These are phyloP conservation scores for Spermophilus dauricus DNA, from an alignment of 2,113 vertebrate genomes.

Conservation along the genomic window DNA sequence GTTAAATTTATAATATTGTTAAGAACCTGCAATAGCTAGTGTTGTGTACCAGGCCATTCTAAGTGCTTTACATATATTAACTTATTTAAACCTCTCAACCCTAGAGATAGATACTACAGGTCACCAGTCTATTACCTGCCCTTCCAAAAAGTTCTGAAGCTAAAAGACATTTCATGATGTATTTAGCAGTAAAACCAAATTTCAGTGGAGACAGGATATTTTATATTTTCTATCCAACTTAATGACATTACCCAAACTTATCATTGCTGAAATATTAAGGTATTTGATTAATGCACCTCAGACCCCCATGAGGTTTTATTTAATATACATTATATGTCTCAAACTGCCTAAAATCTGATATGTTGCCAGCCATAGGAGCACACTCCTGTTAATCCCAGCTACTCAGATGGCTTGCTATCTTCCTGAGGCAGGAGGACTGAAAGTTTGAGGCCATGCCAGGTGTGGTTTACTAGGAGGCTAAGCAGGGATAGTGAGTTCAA, in stretches of 20 bases:
- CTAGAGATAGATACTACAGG: neutral
- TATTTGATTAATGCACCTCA: neutral
- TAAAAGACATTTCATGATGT: conserved; percentile 4
- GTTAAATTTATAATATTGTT: neutral
- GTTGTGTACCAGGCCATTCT: neutral
- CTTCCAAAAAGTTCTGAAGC: conserved; percentile 45
- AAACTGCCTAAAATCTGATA: neutral
- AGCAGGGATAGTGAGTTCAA: too few species aligned
- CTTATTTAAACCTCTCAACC: neutral
- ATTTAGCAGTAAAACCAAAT: conserved; percentile 13
- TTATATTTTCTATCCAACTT: conserved; percentile 2
- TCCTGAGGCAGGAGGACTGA: too few species aligned
- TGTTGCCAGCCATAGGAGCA: too few species aligned
- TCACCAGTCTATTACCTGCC: neutral
- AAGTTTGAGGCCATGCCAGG: too few species aligned
- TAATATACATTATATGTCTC: neutral
- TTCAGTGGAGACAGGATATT: neutral
- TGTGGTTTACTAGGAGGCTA: too few species aligned
- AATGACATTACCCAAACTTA: neutral
- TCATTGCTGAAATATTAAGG: neutral
- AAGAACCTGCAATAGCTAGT: neutral
- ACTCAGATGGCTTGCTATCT: too few species aligned
- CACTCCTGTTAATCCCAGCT: too few species aligned
- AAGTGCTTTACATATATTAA: neutral
- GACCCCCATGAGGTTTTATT: neutral